Percentiles rank a stretch among this genome's conserved stretches.
These are phyloP conservation scores for Shargacucullia verbasci DNA, from an alignment of 2,888 invertebrate species.

Conservation along the genomic window DNA sequence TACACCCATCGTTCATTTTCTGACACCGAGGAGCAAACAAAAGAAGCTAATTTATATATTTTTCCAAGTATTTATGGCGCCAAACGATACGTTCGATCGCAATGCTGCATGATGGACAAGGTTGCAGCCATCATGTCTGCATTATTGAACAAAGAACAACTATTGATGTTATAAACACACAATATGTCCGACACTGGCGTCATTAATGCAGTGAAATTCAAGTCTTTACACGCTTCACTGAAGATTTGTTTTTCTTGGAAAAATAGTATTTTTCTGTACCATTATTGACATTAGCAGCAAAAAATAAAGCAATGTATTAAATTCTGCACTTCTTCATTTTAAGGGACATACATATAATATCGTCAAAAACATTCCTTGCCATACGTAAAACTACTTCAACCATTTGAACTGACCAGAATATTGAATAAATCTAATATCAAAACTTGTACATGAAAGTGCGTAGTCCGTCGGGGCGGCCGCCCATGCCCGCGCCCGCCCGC, in stretches of 20 bases:
- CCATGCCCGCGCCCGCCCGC: conserved; percentile 57
- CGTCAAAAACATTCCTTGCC: neutral
- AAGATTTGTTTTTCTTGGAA: no score
- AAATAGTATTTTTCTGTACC: no score
- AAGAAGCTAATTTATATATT: no score
- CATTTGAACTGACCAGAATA: conserved; percentile 50
- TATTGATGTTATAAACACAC: conserved; percentile 25
- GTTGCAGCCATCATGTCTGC: conserved; percentile 26
- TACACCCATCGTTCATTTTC: no score
- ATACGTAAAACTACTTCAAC: conserved; percentile 31
- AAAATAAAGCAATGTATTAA: no score
- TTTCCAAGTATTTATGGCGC: no score
- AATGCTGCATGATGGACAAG: conserved; percentile 35
- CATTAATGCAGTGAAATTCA: neutral
- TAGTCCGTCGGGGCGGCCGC: conserved; percentile 55
- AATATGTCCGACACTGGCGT: neutral
- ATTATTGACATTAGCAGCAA: no score
- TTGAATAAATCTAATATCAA: conserved; percentile 59
- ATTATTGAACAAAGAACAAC: conserved; percentile 26
- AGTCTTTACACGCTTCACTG: neutral
- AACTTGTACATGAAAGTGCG: conserved; percentile 65
- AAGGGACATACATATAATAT: no score
- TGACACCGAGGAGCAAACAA: no score
- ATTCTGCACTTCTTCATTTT: no score
- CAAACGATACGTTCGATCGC: conserved; percentile 14